Conservation (phyloP, 2,888 invertebrate genomes). For the Epistrophe grossulariae region DNA sequence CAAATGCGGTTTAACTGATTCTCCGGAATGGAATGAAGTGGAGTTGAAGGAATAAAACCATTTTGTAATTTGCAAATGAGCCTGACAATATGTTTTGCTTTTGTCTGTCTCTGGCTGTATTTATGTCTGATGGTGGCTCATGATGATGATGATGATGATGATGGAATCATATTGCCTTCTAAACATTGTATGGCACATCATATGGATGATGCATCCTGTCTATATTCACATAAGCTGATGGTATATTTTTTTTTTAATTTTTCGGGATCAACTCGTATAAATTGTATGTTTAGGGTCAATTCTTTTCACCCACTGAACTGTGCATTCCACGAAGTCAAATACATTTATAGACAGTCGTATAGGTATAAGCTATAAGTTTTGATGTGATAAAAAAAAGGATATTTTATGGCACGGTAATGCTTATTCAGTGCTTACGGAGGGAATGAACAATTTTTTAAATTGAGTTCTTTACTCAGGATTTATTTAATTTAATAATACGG, state of each 20-base stretch:
- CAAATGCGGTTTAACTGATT: slow-evolving; percentile 46
- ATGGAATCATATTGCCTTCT: slow-evolving; percentile 37
- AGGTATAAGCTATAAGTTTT: slow-evolving; percentile 2
- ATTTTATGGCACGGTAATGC: slow-evolving; percentile 6
- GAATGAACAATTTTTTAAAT: background rate
- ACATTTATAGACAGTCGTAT: background rate
- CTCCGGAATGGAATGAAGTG: slow-evolving; percentile 6
- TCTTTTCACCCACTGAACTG: slow-evolving; percentile 60
- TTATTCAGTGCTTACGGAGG: background rate
- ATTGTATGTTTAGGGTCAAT: slow-evolving; percentile 55
- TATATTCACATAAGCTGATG: background rate
- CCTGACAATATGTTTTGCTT: slow-evolving; percentile 63
- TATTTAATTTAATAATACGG: too few relatives aligned
- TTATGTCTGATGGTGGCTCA: background rate
- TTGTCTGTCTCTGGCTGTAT: slow-evolving; percentile 40
- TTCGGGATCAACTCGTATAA: background rate
- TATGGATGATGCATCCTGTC: slow-evolving; percentile 27
- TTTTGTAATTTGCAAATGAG: slow-evolving; percentile 76
- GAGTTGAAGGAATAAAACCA: slow-evolving; percentile 45
- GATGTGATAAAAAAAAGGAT: background rate
- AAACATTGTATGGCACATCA: slow-evolving; percentile 43
- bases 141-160: slow-evolving; percentile 25
- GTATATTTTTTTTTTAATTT: slow-evolving; percentile 1
- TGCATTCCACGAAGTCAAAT: slow-evolving; percentile 15
- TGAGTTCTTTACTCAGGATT: too few relatives aligned